Base-by-base conservation (phyloP, 1,140 invertebrate species). In the Nephila pilipes region DNA sequence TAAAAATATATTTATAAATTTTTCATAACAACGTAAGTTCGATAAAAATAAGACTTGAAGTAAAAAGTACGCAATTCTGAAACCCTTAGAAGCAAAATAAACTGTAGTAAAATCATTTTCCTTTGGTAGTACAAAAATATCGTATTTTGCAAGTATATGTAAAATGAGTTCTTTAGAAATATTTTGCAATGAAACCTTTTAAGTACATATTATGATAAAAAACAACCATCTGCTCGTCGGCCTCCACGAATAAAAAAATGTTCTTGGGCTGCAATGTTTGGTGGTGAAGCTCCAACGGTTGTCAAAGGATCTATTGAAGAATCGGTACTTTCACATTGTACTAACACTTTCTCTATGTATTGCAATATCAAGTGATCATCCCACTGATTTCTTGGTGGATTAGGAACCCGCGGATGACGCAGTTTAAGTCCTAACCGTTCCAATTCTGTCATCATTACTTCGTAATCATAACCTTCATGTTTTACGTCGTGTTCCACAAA, bases 401-500 rank as follows among this genome's bases (percentile, higher is more conserved):
- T 57, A 32, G 88, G 85, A 8, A 29, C 38, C 29, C 87, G 36
- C 5, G 79, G 36, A n/a, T 83, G 87, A 0, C 79, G 57, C 8
- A 87, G 58, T 75, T 93, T 93, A 8, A 93, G 32, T 57, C 87
- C 87, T 36, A 58, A 16, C 0, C 69, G 75, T 54, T 90, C 58
- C 25, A 93, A 29, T 85, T 93, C 87, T 60, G 60, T 54, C 60
- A 94, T 81, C 46, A 93, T 92, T n/a, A 69, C 25, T 58, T 93
- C 93, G 36, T 94, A 94, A 58, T 94, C 87, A 79, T 94, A 94
- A 46, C 97, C 94, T 63, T 95, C 93, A 54, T 96, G 95, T 94
- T 97, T 96, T 85, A 99, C 97, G 83, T 97, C 96, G 95, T 99
- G 98, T 95, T 99, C 98, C 0, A 97, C 97, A 36, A 98, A 96